These are phyloP conservation scores for Andrena fulva DNA, from an alignment of 2,888 invertebrate species.

Conservation along the genomic window DNA sequence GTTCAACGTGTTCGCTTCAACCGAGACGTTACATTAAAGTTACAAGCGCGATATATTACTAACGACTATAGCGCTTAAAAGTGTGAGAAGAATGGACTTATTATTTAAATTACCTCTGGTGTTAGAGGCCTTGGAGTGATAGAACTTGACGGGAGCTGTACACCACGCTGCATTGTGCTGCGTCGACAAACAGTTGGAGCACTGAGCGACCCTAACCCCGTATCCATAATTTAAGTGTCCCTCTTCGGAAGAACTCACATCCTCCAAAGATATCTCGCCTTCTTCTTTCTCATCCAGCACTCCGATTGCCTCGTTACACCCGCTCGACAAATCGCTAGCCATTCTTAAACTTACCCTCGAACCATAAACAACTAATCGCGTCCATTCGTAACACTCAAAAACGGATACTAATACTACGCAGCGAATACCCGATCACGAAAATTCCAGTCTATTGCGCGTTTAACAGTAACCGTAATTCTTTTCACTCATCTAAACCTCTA, in stretches of 20 bases:
- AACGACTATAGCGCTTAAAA: not conserved
- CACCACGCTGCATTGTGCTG: slow-evolving; percentile 77
- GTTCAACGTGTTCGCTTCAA: not conserved
- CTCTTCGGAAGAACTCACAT: slow-evolving; percentile 84
- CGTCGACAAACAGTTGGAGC: slow-evolving; percentile 71
- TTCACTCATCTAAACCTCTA: slow-evolving; percentile 30
- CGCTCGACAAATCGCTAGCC: slow-evolving; percentile 82
- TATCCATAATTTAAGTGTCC: slow-evolving; percentile 74
- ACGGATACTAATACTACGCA: not conserved
- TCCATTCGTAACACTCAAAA: slow-evolving; percentile 50
- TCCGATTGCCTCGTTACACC: slow-evolving; percentile 77
- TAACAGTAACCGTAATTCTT: slow-evolving; percentile 25
- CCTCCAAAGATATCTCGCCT: slow-evolving; percentile 83
- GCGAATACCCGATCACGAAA: slow-evolving; percentile 15
- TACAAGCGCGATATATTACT: not conserved
- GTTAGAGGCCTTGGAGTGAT: slow-evolving; percentile 47
- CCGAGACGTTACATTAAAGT: not conserved
- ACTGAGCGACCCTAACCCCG: slow-evolving; percentile 64
- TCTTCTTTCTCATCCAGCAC: slow-evolving; percentile 82
- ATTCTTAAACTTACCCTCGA: slow-evolving; percentile 74
- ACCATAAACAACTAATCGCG: slow-evolving; percentile 38
- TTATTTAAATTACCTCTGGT: slow-evolving; percentile 65
- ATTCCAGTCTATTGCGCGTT: slow-evolving; percentile 53
- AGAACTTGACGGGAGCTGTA: slow-evolving; percentile 46
- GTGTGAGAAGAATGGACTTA: not conserved